Evolutionary conservation across 2,888 invertebrate genomes (phyloP), one percentile per base, ranked within the genome.

Genomic region (Lepidocyrtinus sp.): DNA sequence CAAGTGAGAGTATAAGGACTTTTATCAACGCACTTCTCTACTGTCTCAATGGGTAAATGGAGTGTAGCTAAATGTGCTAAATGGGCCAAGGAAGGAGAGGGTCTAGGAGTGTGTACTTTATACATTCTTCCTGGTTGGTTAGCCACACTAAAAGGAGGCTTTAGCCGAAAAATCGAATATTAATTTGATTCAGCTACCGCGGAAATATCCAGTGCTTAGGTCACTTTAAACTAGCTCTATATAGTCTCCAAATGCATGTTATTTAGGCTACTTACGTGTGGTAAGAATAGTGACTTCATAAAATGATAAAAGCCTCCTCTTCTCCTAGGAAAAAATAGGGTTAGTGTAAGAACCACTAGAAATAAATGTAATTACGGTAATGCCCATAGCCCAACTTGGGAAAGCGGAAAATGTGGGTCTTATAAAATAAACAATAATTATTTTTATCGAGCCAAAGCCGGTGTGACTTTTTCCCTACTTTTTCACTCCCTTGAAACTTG

Each of bases 381-480:
- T 50, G 50, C 50, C 17, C 15, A 50, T 50, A 50, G 50, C 50
- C 12, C 50, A 12, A 2, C n/a, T n/a, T 50, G 2, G 12, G 17
- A 2, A 7, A 50, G 50, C 12, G 36, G 17, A 50, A 50, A 50
- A 50, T n/a, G 50, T 50, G 50, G 50, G 15, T 2, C 50, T 50
- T 7, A 50, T 50, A 50, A 50, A 50, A 50, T 17, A 50, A 50
- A 50, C 50, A 17, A 50, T 50, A 50, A 50, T 50, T 50, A 50
- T 50, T 50, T 50, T 50, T 50, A 50, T 50, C 50, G 50, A 50
- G 50, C 50, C 12, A 50, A 50, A 12, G 17, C 50, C 50, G 50
- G 50, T 50, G 50, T 50, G 50, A 50, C 50, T 50, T 50, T 50
- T 50, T 50, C 50, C n/a, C n/a, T n/a, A n/a, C 17, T 50, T 50